Percentiles rank a stretch among this genome's conserved stretches.
phyloP scores from a whole-genome alignment of 2,888 invertebrate genomes.

The Eutolmus rufibarbis region DNA sequence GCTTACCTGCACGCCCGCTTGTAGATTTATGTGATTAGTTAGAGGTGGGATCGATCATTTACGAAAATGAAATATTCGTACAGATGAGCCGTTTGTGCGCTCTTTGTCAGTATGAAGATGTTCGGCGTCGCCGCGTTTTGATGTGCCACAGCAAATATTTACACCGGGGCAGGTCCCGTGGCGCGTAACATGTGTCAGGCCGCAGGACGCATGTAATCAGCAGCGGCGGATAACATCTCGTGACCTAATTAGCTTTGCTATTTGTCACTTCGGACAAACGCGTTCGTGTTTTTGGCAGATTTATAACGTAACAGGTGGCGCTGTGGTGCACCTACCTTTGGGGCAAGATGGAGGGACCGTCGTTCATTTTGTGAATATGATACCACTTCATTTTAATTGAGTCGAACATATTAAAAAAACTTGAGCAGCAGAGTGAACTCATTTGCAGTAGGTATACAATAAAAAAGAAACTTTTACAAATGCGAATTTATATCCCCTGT shows the following conservation, averaged over 20 bases:
- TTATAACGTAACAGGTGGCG: slow-evolving; percentile 30
- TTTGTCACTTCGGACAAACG: slow-evolving; percentile 19
- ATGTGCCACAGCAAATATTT: slow-evolving; percentile 29
- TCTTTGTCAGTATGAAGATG: slow-evolving; percentile 31
- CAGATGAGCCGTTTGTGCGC: background rate
- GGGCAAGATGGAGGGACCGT: background rate
- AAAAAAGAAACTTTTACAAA: background rate
- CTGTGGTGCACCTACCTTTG: background rate
- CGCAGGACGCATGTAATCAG: background rate
- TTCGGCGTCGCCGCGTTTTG: slow-evolving; percentile 4
- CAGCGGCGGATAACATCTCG: slow-evolving; percentile 20
- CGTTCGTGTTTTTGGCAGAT: slow-evolving; percentile 10
- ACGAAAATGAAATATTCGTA: slow-evolving; percentile 26
- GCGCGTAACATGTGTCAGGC: slow-evolving; percentile 17
- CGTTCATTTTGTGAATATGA: background rate
- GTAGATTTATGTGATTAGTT: slow-evolving; percentile 42
- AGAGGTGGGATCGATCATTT: slow-evolving; percentile 42
- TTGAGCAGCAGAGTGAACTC: background rate
- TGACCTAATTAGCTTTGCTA: slow-evolving; percentile 38
- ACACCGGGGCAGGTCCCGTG: background rate
- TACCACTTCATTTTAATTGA: background rate
- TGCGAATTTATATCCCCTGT: background rate
- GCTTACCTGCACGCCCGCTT: slow-evolving; percentile 37
- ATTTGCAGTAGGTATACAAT: background rate
- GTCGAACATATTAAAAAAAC: background rate